A percentile compares a stretch with the other conserved stretches of the same genome.
phyloP scores from a whole-genome alignment of 2,888 invertebrate genomes.

The Agonopterix alstromeriana region DNA sequence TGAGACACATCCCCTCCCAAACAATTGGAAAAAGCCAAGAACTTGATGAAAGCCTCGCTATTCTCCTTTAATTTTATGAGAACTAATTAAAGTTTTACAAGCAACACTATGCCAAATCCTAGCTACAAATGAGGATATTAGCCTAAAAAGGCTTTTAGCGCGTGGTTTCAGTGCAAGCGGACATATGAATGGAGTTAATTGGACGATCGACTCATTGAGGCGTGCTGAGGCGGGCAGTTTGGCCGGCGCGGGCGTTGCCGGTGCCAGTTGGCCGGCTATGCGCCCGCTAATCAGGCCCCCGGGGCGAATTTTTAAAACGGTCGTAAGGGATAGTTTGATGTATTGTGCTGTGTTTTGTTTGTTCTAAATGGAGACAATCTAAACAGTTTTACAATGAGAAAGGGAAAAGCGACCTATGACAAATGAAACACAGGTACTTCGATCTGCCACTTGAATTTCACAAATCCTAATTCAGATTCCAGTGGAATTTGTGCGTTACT shows the following conservation, averaged over 20 bases:
- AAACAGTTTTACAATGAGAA: too few relatives aligned
- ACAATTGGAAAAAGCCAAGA: too few relatives aligned
- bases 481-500: too few relatives aligned
- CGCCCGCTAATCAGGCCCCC: slow-evolving; percentile 46
- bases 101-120: slow-evolving; percentile 23
- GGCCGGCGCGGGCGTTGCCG: slow-evolving; percentile 39
- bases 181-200: slow-evolving; percentile 71
- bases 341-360: too few relatives aligned
- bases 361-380: too few relatives aligned
- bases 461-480: too few relatives aligned
- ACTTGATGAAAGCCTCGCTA: too few relatives aligned
- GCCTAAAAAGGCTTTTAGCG: slow-evolving; percentile 43
- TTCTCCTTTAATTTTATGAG: background rate
- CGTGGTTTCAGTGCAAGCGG: slow-evolving; percentile 34
- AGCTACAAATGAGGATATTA: slow-evolving; percentile 42
- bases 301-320: slow-evolving; percentile 31
- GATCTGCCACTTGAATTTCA: too few relatives aligned
- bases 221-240: slow-evolving; percentile 53
- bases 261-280: slow-evolving; percentile 62
- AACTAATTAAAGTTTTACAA: background rate
- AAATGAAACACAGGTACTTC: too few relatives aligned
- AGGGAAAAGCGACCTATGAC: too few relatives aligned
- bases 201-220: slow-evolving; percentile 62
- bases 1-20: too few relatives aligned
- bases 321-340: background rate